These are phyloP conservation scores for Myiozetetes cayanensis DNA, from an alignment of 2,113 vertebrate genomes.

Conservation along the genomic window DNA sequence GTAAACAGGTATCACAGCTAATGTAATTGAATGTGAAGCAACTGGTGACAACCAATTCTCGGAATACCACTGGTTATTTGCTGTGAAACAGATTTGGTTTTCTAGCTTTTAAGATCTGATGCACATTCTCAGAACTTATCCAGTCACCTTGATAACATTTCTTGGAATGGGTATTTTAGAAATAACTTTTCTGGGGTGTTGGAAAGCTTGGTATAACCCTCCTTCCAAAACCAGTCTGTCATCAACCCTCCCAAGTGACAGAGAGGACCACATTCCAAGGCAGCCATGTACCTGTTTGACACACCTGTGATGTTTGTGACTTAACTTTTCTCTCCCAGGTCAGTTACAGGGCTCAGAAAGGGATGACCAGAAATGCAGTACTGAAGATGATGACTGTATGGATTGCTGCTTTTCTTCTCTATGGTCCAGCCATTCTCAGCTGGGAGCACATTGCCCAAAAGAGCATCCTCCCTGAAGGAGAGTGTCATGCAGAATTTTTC, in stretches of 20 bases:
- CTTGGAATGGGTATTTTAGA: background rate
- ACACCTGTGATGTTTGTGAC: background rate
- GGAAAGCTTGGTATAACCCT: background rate
- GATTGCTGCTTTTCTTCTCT: conserved; percentile 78
- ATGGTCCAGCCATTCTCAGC: conserved; percentile 75
- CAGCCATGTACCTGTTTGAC: background rate
- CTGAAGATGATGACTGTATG: conserved; percentile 75
- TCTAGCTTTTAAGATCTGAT: background rate
- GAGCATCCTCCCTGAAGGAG: conserved; percentile 68
- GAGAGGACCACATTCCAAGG: background rate
- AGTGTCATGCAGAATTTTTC: conserved; percentile 80
- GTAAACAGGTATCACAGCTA: background rate
- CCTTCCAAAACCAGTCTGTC: background rate
- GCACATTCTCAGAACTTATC: background rate
- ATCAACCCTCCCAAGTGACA: background rate
- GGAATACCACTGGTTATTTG: background rate
- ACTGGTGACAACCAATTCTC: background rate
- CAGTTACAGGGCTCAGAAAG: conserved; percentile 78
- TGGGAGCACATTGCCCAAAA: conserved; percentile 74
- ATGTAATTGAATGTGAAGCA: background rate
- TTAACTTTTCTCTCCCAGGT: conserved; percentile 43
- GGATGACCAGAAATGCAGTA: conserved; percentile 65
- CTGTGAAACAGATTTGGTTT: background rate
- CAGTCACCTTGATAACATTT: background rate
- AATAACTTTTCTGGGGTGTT: background rate